Percentiles rank a stretch among this genome's conserved stretches.
Evolutionary conservation across 2,113 vertebrate genomes (phyloP).

Genomic region (Glaucomys volans): DNA sequence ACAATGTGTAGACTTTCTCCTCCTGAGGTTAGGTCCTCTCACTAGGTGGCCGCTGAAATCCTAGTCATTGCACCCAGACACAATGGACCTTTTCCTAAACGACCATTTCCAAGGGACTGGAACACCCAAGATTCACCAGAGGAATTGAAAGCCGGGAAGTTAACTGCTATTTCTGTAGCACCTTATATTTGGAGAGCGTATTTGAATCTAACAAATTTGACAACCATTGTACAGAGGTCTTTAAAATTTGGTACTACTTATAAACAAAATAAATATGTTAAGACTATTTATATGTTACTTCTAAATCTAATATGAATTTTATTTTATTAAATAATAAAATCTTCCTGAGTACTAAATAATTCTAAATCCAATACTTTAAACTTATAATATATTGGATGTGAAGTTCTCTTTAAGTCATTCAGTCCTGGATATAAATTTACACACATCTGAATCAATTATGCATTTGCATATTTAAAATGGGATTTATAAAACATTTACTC

Average conservation of each 20-base stretch:
- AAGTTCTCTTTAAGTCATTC: neutral
- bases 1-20: neutral
- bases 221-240: neutral
- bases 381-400: neutral
- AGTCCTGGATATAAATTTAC: neutral
- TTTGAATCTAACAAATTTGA: neutral
- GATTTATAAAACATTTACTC: neutral
- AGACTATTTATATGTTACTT: neutral
- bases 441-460: neutral
- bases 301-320: neutral
- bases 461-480: neutral
- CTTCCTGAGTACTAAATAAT: neutral
- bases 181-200: neutral
- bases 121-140: too few species aligned
- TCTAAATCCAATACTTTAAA: neutral
- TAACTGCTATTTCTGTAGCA: too few species aligned
- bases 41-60: neutral
- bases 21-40: neutral
- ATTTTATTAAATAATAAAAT: conserved; percentile 46
- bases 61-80: neutral
- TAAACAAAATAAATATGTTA: conserved; percentile 41
- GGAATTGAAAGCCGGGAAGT: neutral
- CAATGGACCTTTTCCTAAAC: neutral
- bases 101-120: neutral
- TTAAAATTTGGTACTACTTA: neutral